Conservation (phyloP, 2,797 vertebrate genomes). For the Alca torda region DNA sequence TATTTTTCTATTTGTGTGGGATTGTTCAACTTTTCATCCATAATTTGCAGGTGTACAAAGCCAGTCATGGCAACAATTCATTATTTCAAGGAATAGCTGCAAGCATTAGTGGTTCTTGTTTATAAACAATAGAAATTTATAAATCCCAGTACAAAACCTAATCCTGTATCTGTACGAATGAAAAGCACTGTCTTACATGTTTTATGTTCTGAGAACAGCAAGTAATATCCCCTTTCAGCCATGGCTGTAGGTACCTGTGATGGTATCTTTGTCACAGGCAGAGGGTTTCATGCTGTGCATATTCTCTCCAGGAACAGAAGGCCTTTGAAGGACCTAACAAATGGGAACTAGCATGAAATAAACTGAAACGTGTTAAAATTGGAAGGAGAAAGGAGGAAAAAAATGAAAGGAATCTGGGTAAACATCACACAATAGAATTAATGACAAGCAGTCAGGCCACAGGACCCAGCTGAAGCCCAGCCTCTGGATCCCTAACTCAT, state of each 20-base stretch:
- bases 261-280: background rate
- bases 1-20: background rate
- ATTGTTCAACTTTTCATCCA: background rate
- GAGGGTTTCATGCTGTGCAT: background rate
- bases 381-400: background rate
- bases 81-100: background rate
- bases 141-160: background rate
- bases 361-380: background rate
- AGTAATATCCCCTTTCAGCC: background rate
- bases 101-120: background rate
- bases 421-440: slow-evolving; percentile 20
- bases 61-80: background rate
- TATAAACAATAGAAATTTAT: background rate
- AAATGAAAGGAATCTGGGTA: background rate
- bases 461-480: slow-evolving; percentile 56
- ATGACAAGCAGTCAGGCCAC: slow-evolving; percentile 49
- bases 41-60: background rate
- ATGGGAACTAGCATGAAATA: background rate
- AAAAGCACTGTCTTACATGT: background rate
- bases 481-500: slow-evolving; percentile 45
- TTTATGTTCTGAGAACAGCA: background rate
- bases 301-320: background rate
- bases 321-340: background rate
- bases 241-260: background rate
- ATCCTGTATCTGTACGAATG: background rate